Base-by-base conservation (phyloP, 2,888 invertebrate genomes). In the Sarcophaga carnaria region DNA sequence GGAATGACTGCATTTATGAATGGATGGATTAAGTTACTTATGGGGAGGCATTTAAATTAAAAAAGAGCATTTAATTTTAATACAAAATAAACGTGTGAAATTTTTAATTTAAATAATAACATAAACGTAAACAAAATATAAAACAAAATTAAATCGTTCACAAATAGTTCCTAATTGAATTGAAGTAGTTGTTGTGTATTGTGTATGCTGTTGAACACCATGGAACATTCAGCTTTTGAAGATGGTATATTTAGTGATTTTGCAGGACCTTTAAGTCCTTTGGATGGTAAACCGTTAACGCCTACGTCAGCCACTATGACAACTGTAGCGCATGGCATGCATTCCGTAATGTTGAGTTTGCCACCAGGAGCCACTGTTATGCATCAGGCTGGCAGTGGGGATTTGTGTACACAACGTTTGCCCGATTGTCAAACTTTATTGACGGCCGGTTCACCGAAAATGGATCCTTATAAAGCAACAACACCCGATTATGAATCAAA, bases 191-290 rank as follows among this genome's bases (percentile, higher is more conserved):
- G 45, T 47, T 64, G 14, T 70, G 79, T 74, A 74, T 64, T 47
- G 54, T 11, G 49, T 22, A 62, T 62, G 47, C 27, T 74, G 11
- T 25, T 2, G 20, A 62, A 62, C 20, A 17, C 3, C 72, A 96
- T 97, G 96, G 97, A 97, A 93, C 96, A 95, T 91, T 94, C 94
- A 49, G 93, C 94, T 88, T 96, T 97, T 93, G 97, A 97, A 92
- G 97, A 97, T 92, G 96, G 96, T 91, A 96, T 96, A 85, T 97
- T 97, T 93, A 94, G 95, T 89, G 97, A 97, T 93, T 97, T 97
- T 91, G 94, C 94, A 49, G 95, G 94, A 89, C 95, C 94, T 85
- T 94, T 96, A 12, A 94, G 94, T 88, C 93, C 95, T 91, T 87
- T 94, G 70, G 93, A 93, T 27, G 93, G 92, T 62, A 93, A 93